Percentiles rank a stretch among this genome's conserved stretches.
These are phyloP conservation scores for Peromyscus californicus DNA, from an alignment of 2,113 vertebrate genomes.

Conservation along the genomic window DNA sequence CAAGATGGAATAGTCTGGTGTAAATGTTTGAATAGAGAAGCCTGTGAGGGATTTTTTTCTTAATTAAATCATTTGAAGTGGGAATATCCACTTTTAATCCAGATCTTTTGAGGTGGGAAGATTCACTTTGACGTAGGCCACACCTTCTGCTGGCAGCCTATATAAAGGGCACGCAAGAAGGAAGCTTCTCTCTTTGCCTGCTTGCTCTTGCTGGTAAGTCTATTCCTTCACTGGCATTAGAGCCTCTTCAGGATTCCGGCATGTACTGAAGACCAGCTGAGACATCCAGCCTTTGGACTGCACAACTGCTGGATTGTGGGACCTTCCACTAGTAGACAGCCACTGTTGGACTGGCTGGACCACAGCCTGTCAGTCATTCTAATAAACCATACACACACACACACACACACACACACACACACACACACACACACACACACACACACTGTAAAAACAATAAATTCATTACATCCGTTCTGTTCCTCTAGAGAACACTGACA, in stretches of 20 bases:
- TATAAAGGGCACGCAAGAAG: neutral
- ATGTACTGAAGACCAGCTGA: neutral
- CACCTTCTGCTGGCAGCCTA: neutral
- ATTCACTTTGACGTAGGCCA: neutral
- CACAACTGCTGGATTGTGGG: neutral
- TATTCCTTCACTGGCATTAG: neutral
- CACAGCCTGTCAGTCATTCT: neutral
- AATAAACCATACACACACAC: neutral
- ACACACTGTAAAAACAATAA: too few species aligned
- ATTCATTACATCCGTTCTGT: neutral
- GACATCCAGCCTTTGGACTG: neutral
- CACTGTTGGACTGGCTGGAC: neutral
- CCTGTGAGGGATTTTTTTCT: neutral
- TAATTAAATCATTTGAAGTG: neutral
- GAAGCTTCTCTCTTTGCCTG: neutral
- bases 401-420: too few species aligned
- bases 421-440: too few species aligned
- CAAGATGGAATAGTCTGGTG: neutral
- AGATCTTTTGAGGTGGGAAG: neutral
- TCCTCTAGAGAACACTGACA: neutral
- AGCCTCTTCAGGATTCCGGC: neutral
- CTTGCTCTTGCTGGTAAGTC: neutral
- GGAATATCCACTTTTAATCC: neutral
- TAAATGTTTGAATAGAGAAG: slow-evolving; percentile 39
- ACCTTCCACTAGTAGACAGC: neutral